Conservation (phyloP, 2,888 invertebrate species). For the Eupeodes latifasciatus region DNA sequence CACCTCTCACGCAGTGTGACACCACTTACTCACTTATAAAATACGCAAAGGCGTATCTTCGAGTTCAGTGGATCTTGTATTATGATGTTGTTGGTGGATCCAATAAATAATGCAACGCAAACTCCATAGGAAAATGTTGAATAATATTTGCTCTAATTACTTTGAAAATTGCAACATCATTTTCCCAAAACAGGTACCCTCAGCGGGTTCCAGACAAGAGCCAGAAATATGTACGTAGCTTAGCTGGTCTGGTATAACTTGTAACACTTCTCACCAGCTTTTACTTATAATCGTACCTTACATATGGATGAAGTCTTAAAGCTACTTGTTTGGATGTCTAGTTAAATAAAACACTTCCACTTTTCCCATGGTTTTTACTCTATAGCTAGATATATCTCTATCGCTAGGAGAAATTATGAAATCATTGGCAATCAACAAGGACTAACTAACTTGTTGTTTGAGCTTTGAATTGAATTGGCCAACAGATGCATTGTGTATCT, state of each 20-base stretch:
- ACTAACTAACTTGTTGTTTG: slow-evolving; percentile 11
- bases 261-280: slow-evolving; percentile 41
- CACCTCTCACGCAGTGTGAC: slow-evolving; percentile 10
- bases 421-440: slow-evolving; percentile 44
- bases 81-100: slow-evolving; percentile 25
- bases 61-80: slow-evolving; percentile 16
- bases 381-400: not conserved
- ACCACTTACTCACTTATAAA: not conserved
- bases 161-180: slow-evolving; percentile 31
- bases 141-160: slow-evolving; percentile 63
- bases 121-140: slow-evolving; percentile 33
- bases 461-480: not conserved
- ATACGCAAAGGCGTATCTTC: not conserved
- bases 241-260: not conserved
- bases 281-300: not conserved
- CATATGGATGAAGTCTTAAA: not conserved
- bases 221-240: not conserved
- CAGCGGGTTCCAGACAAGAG: slow-evolving; percentile 13
- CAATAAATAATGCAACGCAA: slow-evolving; percentile 39
- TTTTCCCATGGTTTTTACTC: not conserved
- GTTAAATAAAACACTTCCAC: slow-evolving; percentile 17
- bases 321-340: slow-evolving; percentile 4
- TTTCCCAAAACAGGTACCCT: slow-evolving; percentile 44
- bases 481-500: not conserved
- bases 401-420: slow-evolving; percentile 67